Evolutionary conservation across 1,140 invertebrate genomes (phyloP).

Genomic region (Hydropsyche tenuis): DNA sequence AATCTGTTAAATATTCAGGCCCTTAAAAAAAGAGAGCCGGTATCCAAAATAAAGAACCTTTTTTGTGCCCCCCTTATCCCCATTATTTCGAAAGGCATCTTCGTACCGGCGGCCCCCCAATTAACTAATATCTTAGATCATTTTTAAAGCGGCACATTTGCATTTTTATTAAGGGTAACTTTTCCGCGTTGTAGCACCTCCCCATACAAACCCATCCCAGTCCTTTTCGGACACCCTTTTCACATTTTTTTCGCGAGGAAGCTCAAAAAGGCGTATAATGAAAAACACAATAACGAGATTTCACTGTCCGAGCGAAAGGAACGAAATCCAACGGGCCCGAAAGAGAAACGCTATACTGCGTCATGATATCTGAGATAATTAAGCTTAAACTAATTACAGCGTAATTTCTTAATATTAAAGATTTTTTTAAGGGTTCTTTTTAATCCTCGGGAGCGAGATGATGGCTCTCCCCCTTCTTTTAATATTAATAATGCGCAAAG

Average conservation of each 20-base stretch:
- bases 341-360: conserved; percentile 32
- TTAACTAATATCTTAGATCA: conserved; percentile 52
- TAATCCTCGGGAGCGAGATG: conserved; percentile 33
- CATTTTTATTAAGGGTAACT: conserved; percentile 51
- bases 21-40: not conserved
- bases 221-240: conserved; percentile 10
- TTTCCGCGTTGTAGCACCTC: conserved; percentile 29
- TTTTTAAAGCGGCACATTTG: conserved; percentile 51
- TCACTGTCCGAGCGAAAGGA: conserved; percentile 42
- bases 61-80: not conserved
- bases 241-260: conserved; percentile 15
- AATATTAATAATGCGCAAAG: conserved; percentile 51
- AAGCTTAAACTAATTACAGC: conserved; percentile 50
- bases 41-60: not conserved
- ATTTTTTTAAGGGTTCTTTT: conserved; percentile 48
- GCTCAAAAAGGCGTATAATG: conserved; percentile 41
- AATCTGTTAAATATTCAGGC: conserved; percentile 15
- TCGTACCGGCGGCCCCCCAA: conserved; percentile 39
- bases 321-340: conserved; percentile 8
- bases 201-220: not conserved
- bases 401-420: conserved; percentile 51
- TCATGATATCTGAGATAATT: conserved; percentile 48
- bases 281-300: conserved; percentile 48
- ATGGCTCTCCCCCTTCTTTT: conserved; percentile 36
- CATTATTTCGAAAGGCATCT: conserved; percentile 19